phyloP scores from a whole-genome alignment of 1,140 invertebrate genomes.

The Procambarus clarkii region DNA sequence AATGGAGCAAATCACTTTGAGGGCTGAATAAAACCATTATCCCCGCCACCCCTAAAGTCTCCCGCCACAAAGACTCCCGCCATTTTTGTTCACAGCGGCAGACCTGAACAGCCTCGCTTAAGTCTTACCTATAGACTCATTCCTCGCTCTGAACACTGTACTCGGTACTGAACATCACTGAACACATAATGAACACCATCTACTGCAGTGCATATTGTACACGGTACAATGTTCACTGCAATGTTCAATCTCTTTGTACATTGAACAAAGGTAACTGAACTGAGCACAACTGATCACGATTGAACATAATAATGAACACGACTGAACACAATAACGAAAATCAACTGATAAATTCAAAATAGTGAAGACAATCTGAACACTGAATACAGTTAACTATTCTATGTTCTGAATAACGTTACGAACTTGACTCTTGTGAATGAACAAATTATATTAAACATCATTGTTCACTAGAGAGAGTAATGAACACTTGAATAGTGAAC shows the following conservation, averaged over 20 bases:
- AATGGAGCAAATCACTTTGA: conserved; percentile 72
- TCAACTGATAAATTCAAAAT: too few relatives aligned
- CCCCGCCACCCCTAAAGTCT: neutral
- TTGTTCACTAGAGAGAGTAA: neutral
- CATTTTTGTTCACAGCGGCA: neutral
- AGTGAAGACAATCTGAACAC: too few relatives aligned
- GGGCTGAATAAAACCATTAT: conserved; percentile 72
- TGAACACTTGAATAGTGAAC: neutral
- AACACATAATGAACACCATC: neutral
- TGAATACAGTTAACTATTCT: too few relatives aligned
- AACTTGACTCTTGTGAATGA: too few relatives aligned
- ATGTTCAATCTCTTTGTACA: neutral
- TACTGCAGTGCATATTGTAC: neutral
- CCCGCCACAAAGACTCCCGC: neutral
- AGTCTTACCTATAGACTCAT: neutral
- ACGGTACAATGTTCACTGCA: neutral
- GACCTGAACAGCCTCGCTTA: neutral
- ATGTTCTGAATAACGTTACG: too few relatives aligned
- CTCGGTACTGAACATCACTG: neutral
- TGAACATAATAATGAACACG: neutral
- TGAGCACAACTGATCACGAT: neutral
- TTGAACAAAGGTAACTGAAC: neutral
- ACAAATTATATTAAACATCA: too few relatives aligned
- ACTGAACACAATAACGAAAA: neutral
- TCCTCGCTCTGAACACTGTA: conserved; percentile 11